Evolutionary conservation across 1,140 invertebrate species (phyloP), one percentile per base, ranked within the genome.

Genomic region (Drosophila lacteicornis): DNA sequence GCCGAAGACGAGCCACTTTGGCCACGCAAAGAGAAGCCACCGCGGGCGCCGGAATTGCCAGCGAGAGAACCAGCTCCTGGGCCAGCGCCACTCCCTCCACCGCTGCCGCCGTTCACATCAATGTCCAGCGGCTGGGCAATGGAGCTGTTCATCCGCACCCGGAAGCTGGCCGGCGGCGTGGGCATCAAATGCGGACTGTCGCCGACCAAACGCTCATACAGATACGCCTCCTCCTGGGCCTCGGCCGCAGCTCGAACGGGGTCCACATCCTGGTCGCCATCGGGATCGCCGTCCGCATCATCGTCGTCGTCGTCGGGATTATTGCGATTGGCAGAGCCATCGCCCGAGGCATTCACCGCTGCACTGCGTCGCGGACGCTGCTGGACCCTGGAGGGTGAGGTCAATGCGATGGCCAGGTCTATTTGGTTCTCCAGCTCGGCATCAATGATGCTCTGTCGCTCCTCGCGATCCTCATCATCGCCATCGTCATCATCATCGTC

Each of bases 331-430:
- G 55, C 45, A 0, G 53, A 40, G 11, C 38, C 45, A 9, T 61
- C 62, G 9, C 49, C 67, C 2, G 58, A 63, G 3, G 85, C 67
- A 17, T 81, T 80, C 2, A 88, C 61, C 8, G 84, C 84, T 5
- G 84, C 84, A 63, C 84, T 87, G 62, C 86, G 86, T 27, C 86
- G 69, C 13, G 85, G 80, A 11, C 82, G 79, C 67, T 82, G 85
- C 27, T 30, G 27, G 27, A 30, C 27, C 9, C 68, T 91, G 33
- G 86, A 79, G 27, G 6, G 5, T 0, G 65, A 67, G 19, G 59
- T 59, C 9, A 75, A 38, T 13, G 65, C 59, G 4, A 91, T 58
- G 22, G 82, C 77, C 1, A 80, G 60, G 58, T 91, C 86, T n/a
- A 91, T 75, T 36, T 86, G 73, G 40, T 70, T 70, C 36, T 66